phyloP scores from a whole-genome alignment of 1,140 invertebrate genomes.

The Sarcophaga peregrina region DNA sequence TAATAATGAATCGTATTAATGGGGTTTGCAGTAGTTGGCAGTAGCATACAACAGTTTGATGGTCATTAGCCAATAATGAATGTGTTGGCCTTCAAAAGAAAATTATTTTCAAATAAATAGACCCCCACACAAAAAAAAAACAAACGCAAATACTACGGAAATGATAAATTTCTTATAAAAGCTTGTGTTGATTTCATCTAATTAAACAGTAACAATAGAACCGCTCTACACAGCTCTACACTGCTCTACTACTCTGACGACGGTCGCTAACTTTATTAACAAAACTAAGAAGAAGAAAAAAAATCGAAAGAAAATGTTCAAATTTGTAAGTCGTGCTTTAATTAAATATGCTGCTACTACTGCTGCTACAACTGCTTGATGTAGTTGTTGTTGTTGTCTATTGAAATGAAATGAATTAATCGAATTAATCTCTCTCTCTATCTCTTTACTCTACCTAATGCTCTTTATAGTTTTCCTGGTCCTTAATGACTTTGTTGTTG shows the following conservation, averaged over 20 bases:
- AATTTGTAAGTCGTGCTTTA: too few relatives aligned
- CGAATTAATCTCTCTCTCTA: not conserved
- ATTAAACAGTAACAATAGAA: constrained; percentile 19
- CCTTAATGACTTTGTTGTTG: not conserved
- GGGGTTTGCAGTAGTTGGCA: not conserved
- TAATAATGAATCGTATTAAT: not conserved
- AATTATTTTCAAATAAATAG: constrained; percentile 6
- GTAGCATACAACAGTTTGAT: not conserved
- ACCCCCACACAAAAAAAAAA: not conserved
- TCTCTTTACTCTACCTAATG: not conserved
- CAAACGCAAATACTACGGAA: not conserved
- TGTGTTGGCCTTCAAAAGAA: not conserved
- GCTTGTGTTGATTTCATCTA: constrained; percentile 2
- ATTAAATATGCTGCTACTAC: too few relatives aligned
- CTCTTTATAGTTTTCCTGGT: not conserved
- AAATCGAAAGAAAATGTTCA: too few relatives aligned
- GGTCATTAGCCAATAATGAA: not conserved
- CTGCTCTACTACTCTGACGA: too few relatives aligned
- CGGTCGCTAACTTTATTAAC: too few relatives aligned
- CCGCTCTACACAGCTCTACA: not conserved
- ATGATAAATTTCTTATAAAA: constrained; percentile 4
- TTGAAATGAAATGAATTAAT: constrained; percentile 2
- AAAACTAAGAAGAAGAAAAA: too few relatives aligned
- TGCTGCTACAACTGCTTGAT: too few relatives aligned
- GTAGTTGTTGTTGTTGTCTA: not conserved